These are phyloP conservation scores for Ophioderma brevispina DNA, from an alignment of 35 echinoderm and acorn worm genomes.

Conservation along the genomic window DNA sequence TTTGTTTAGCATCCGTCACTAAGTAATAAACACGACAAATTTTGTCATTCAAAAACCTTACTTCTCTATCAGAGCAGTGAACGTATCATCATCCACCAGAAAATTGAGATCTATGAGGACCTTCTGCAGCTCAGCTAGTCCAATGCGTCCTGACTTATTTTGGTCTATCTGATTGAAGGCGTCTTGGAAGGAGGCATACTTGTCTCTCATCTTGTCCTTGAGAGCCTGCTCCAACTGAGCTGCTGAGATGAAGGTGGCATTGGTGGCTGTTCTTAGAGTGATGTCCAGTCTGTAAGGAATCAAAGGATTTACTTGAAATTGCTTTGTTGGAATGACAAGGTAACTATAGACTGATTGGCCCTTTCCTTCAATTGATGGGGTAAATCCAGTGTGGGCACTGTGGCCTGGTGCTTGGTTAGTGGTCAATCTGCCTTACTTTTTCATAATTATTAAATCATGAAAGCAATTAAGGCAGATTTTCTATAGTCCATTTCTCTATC, in stretches of 20 bases:
- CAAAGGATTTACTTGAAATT: no score
- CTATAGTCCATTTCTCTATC: no score
- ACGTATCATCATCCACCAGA: constrained; percentile 88
- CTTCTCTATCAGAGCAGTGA: constrained; percentile 70
- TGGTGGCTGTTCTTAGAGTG: constrained; percentile 87
- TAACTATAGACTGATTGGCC: no score
- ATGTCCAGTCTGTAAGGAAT: constrained; percentile 68
- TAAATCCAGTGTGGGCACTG: no score
- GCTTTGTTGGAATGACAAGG: no score
- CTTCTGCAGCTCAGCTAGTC: constrained; percentile 79
- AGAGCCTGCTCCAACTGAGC: constrained; percentile 74
- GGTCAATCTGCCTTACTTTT: no score
- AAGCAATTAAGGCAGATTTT: no score
- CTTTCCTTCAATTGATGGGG: no score
- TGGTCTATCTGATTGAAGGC: constrained; percentile 84
- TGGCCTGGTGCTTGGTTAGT: no score
- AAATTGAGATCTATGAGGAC: constrained; percentile 88
- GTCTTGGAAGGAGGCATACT: constrained; percentile 86
- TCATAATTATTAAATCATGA: no score
- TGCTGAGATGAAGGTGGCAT: constrained; percentile 74
- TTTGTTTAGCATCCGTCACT: no score
- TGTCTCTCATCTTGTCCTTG: constrained; percentile 86
- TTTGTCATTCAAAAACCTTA: constrained; percentile 48
- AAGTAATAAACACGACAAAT: no score
- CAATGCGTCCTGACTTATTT: constrained; percentile 68